Base-by-base conservation (phyloP, 2,797 vertebrate genomes). In the Coracias cyanogaster region DNA sequence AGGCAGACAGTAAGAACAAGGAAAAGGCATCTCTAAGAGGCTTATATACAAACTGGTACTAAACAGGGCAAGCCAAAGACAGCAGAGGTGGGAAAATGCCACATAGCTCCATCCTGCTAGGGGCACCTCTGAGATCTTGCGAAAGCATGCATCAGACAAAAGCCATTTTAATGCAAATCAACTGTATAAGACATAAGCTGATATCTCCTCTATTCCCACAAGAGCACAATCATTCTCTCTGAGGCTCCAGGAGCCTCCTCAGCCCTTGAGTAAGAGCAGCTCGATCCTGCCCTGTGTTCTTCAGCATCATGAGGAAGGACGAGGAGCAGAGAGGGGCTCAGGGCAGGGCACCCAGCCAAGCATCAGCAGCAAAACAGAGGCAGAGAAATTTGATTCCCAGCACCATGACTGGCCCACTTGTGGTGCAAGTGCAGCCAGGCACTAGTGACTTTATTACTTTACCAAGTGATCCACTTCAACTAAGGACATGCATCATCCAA, bases 91-190 rank as follows among this genome's bases (percentile, higher is more conserved):
- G 66, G 60, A 14, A 66, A 91, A 95, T 82, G 31, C 65, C 52
- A 25, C 17, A 77, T 13, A 91, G 61, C 70, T 94, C 66, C 80
- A 82, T 86, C 66, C 55, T 24, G 66, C 48, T 69, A 84, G 51
- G 60, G 67, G 62, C 52, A 93, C 88, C 88, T 89, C 82, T 60
- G 95, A 93, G 95, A 86, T 66, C 45, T 22, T 12, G 66, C 73
- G 76, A 73, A 70, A 86, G 79, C 0, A 2, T 3, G 79, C 15
- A 25, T 85, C 81, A 89, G 74, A 86, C 69, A 95, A 95, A 94
- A 89, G 71, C 29, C 37, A 89, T 89, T 95, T 82, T 89, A 90
- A 96, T 92, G 95, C 67, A 91, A 86, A 95, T 95, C 66, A 72
- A 37, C 54, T 55, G 61, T 26, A 2, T 61, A 89, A 77, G 31